Evolutionary conservation across 2,888 invertebrate genomes (phyloP), one percentile per base, ranked within the genome.

Genomic region (Hylaea fasciaria): DNA sequence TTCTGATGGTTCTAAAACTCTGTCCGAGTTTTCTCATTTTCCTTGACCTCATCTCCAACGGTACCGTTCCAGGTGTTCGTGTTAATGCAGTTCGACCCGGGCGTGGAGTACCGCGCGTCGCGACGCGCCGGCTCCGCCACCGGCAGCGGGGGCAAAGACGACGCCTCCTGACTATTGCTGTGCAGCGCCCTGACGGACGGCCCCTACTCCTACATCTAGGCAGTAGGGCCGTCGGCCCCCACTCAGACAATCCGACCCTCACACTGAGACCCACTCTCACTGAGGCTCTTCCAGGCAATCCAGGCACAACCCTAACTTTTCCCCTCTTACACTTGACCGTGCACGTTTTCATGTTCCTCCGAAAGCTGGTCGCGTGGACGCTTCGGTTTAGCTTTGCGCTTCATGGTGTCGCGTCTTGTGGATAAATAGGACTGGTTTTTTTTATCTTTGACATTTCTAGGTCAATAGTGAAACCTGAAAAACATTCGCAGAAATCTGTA

Each of bases 111-210:
- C 93, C 97, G 98, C 83, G 96, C 97, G 84, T 95, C 95, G 82
- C 94, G 96, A 81, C 94, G 95, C 77, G 93, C 87, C 53, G 85
- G 85, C 76, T 79, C 85, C 43, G 84, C 83, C 57, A 76, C 86
- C 64, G 86, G 83, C 68, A 72, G 80, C 74, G 81, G 79, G 69
- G 92, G 91, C 89, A 97, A 97, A 89, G 97, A 98, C 92, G 97
- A 98, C 93, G 97, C 97, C 93, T 98, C 98, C 96, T 98, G 98
- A 98, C 97, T 98, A 95, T 95, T 98, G 96, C 96, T 98, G 94
- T 98, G 98, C 97, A 98, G 98, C 97, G 98, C 98, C 96, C 97
- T 98, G 94, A 98, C 98, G 85, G 98, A 98, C 94, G 98, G 98
- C 94, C 98, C 98, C 93, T 98, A 98, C 95, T 96, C 97, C 91